Evolutionary conservation across 2,888 invertebrate genomes (phyloP), one percentile per base, ranked within the genome.

Genomic region (Cosmia pyralina): DNA sequence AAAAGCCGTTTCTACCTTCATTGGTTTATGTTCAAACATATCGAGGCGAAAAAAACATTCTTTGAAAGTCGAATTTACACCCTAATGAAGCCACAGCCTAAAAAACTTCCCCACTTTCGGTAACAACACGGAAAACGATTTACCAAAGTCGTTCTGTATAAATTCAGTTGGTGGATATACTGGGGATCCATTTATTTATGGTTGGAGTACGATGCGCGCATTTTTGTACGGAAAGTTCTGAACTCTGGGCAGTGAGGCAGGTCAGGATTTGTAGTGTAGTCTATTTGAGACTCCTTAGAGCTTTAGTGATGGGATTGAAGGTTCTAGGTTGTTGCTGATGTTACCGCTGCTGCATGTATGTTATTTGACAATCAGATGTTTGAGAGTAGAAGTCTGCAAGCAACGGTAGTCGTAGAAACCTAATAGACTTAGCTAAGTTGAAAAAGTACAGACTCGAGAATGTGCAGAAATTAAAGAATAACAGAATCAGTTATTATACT

Each of bases 131-230:
- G 83, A 65, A 84, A 88, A 82, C 88, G 84, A 84, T 87, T 86
- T 83, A 68, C 85, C 60, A 82, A 88, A 88, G 86, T 89, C 88
- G 83, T 83, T 80, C 80, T 75, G 82, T 84, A 85, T 89, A 90
- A 90, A 88, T 85, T 85, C 75, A 68, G 69, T 60, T 65, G 55
- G 41, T 69, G 80, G 73, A 46, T 72, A 80, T 77, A 86, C 83
- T 77, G 83, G 84, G 79, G 84, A 88, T 90, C 89, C 86, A 85
- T 85, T 90, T 92, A 91, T 92, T 91, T 91, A 91, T 89, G 88
- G 86, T 53, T 83, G 84, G 88, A 88, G 85, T 88, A 88, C 82
- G 80, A 72, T 75, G 83, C 67, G 69, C 83, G 84, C 82, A 88
- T 90, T 90, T 89, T 90, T 87, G 86, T 81, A 77, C 68, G 77